These are phyloP conservation scores for Eupelmus urozonus DNA, from an alignment of 2,888 invertebrate genomes.

Conservation along the genomic window DNA sequence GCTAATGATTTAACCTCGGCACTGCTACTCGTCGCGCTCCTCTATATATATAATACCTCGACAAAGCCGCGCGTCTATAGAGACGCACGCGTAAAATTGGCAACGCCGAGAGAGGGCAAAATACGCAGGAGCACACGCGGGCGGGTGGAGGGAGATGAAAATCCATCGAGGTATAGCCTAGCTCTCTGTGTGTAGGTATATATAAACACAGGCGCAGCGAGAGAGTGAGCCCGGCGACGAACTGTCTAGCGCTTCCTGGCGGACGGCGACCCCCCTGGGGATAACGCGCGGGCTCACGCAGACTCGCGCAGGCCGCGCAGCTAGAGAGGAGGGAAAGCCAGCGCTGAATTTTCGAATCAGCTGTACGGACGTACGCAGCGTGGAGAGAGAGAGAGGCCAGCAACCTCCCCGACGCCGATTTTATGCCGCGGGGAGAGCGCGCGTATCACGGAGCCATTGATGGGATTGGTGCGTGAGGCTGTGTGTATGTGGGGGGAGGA, in stretches of 20 bases:
- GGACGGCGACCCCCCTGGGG: slow-evolving; percentile 66
- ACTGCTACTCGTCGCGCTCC: background rate
- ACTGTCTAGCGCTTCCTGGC: slow-evolving; percentile 66
- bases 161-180: slow-evolving; percentile 59
- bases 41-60: too few relatives aligned
- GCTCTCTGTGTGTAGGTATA: too few relatives aligned
- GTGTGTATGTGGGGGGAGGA: too few relatives aligned
- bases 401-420: too few relatives aligned
- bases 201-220: background rate
- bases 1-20: slow-evolving; percentile 42
- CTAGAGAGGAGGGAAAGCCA: background rate
- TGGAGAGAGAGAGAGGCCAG: too few relatives aligned
- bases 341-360: slow-evolving; percentile 40
- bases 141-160: slow-evolving; percentile 62
- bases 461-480: too few relatives aligned
- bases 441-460: too few relatives aligned
- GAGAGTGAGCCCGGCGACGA: slow-evolving; percentile 64
- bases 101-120: slow-evolving; percentile 42
- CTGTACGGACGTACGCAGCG: background rate
- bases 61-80: too few relatives aligned
- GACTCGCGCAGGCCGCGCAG: background rate
- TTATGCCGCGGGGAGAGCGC: too few relatives aligned
- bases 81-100: slow-evolving; percentile 47
- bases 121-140: background rate
- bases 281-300: slow-evolving; percentile 35